Conservation (phyloP, 2,888 invertebrate species). For the Drosophila putrida region DNA sequence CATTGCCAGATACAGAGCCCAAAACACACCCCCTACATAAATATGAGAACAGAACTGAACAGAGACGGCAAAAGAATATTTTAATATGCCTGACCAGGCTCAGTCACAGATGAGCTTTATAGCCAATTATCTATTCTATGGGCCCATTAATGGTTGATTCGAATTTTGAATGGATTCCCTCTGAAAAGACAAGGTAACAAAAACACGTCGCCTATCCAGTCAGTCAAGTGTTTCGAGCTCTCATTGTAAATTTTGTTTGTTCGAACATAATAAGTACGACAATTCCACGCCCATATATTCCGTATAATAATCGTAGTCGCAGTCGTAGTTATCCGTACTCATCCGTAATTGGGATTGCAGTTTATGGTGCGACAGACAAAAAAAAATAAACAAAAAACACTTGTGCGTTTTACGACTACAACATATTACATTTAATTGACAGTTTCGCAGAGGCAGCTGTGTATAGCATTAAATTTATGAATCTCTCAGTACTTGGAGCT, state of each 20-base stretch:
- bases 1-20: conserved; percentile 4
- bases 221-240: conserved; percentile 26
- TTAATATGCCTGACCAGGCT: conserved; percentile 72
- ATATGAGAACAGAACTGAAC: conserved; percentile 48
- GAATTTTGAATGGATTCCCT: conserved; percentile 58
- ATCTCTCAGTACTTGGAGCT: background rate
- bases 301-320: conserved; percentile 10
- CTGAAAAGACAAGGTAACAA: conserved; percentile 26
- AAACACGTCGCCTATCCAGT: conserved; percentile 6
- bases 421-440: conserved; percentile 73
- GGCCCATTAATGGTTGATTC: conserved; percentile 68
- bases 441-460: conserved; percentile 39
- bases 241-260: conserved; percentile 38
- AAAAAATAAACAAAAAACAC: background rate
- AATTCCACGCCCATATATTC: conserved; percentile 33
- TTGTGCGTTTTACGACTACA: conserved; percentile 58
- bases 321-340: conserved; percentile 19
- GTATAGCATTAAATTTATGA: conserved; percentile 30
- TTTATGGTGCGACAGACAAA: conserved; percentile 48
- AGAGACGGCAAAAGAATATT: conserved; percentile 45
- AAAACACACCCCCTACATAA: conserved; percentile 10
- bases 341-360: conserved; percentile 60
- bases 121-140: conserved; percentile 78
- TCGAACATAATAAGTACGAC: conserved; percentile 55
- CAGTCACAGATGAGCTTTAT: conserved; percentile 70